Percentiles rank a stretch among this genome's conserved stretches.
Evolutionary conservation across 2,113 vertebrate genomes (phyloP).

Genomic region (Meles meles): DNA sequence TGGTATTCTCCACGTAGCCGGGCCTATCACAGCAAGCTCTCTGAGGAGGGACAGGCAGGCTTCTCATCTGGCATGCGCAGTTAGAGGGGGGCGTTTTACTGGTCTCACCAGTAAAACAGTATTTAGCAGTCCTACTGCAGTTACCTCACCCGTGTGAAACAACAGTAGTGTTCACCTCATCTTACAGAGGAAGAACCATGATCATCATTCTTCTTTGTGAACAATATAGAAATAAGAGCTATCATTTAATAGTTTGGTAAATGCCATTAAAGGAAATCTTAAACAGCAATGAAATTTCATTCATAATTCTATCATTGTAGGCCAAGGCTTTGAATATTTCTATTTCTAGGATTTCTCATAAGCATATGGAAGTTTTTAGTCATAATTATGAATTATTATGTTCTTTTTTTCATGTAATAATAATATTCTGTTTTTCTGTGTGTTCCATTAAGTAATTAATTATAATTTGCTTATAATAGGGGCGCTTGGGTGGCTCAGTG

Average conservation of each 20-base stretch:
- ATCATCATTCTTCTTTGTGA: not conserved
- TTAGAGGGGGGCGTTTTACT: accelerated
- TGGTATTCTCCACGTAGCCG: not conserved
- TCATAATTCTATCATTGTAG: not conserved
- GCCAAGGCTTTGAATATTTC: not conserved
- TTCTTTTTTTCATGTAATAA: not conserved
- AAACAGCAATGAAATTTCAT: not conserved
- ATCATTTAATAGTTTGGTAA: not conserved
- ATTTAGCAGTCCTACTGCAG: not conserved
- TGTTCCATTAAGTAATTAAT: not conserved
- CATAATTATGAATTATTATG: not conserved
- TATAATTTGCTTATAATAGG: not conserved
- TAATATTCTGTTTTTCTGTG: not conserved
- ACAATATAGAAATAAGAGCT: not conserved
- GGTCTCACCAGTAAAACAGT: not conserved
- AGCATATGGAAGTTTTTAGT: not conserved
- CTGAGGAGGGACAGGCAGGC: not conserved
- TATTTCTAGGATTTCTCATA: conserved; percentile 13
- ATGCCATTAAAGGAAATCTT: not conserved
- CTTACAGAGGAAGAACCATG: not conserved
- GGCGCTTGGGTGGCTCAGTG: too few relatives aligned
- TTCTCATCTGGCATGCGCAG: not conserved
- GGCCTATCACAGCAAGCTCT: not conserved
- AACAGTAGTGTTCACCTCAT: not conserved
- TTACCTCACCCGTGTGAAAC: not conserved